Conservation (phyloP, 23 tunicate genomes). For the Clavelina lepadiformis region DNA sequence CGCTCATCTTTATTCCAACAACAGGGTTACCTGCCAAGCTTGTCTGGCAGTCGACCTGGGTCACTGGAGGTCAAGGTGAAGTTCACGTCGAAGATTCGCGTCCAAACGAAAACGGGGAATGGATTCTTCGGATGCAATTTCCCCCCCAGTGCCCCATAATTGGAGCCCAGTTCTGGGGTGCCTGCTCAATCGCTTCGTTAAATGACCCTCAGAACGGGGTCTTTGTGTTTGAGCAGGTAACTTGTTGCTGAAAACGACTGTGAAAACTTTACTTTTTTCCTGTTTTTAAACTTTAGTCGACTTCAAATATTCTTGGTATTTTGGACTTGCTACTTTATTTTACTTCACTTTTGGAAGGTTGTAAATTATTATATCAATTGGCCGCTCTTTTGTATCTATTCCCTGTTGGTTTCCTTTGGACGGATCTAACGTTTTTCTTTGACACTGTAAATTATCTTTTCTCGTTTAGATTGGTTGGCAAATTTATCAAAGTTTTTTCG, state of each 20-base stretch:
- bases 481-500: slow-evolving; percentile 38
- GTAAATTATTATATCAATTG: too few relatives aligned
- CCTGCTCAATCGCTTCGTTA: slow-evolving; percentile 41
- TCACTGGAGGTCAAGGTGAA: slow-evolving; percentile 67
- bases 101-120: slow-evolving; percentile 27
- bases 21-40: slow-evolving; percentile 10
- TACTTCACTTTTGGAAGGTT: too few relatives aligned
- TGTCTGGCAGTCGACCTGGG: slow-evolving; percentile 52
- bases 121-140: slow-evolving; percentile 44
- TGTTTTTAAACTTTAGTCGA: too few relatives aligned
- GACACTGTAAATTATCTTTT: too few relatives aligned
- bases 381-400: too few relatives aligned
- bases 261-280: too few relatives aligned
- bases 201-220: slow-evolving; percentile 38
- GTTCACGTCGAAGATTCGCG: slow-evolving; percentile 25
- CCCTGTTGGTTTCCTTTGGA: too few relatives aligned
- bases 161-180: slow-evolving; percentile 58
- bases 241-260: too few relatives aligned
- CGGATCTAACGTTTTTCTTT: too few relatives aligned
- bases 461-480: slow-evolving; percentile 55
- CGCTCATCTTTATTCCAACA: too few relatives aligned
- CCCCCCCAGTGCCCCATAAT: slow-evolving; percentile 46
- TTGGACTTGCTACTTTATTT: too few relatives aligned
- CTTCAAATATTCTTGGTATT: too few relatives aligned
- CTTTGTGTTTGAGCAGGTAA: slow-evolving; percentile 57